Base-by-base conservation (phyloP, 2,113 vertebrate genomes). In the Corythornis vintsioides region DNA sequence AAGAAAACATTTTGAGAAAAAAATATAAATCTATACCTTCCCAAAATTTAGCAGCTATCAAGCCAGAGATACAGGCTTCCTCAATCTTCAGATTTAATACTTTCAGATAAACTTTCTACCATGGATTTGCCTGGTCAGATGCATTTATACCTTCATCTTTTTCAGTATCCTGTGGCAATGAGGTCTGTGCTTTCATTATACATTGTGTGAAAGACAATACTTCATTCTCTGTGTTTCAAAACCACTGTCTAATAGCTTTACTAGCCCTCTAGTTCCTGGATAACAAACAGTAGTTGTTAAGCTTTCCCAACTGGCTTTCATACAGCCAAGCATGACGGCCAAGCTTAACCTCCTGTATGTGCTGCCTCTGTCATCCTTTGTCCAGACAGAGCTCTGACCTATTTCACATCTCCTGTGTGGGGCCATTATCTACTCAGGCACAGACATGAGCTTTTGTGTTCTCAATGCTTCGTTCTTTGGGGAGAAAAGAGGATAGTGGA, bases 301-400 rank as follows among this genome's bases (percentile, higher is more conserved):
- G 31, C 18, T 77, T 73, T 90, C 42, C 28, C 17, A 12, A 12
- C 8, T 61, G 40, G 8, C 28, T 80, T 83, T 77, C 20, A 13
- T 55, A 10, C 15, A 7, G 20, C 31, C 31, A 57, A 70, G 48
- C 2, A 3, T 2, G 14, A 24, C 28, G 65, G 11, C 22, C 43
- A 48, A 14, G 9, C 20, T 85, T 48, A 60, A 43, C 25, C 15
- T 82, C 12, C 26, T 0, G 0, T 31, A 24, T 1, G 0, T 16
- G 26, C 2, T 69, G 7, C 5, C 14, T 79, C 42, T 81, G 21
- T 25, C 38, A 11, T 28, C 10, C 29, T 56, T 78, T 65, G 25
- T 43, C 31, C 43, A 40, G 29, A 59, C 42, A 55, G 47, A 78
- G 61, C 3, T 24, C 47, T 55, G 33, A 83, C 28, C 47, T 64